Evolutionary conservation across 2,797 vertebrate genomes (phyloP), one percentile per base, ranked within the genome.

Genomic region (Chiroxiphia lanceolata): DNA sequence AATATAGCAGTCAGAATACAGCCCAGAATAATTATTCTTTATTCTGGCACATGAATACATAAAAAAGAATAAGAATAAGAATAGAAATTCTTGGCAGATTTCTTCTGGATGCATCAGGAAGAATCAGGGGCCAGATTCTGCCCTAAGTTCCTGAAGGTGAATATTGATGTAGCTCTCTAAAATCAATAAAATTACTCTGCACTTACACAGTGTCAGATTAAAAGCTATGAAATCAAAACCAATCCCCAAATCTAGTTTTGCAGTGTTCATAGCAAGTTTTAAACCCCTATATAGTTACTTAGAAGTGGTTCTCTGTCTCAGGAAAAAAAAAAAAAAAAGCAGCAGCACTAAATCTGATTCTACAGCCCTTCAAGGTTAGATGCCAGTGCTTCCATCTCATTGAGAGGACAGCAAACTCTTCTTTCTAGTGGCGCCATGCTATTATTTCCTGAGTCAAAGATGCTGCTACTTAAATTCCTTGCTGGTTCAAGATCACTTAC

Each of bases 181-280:
- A 95, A 81, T 89, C 44, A 36, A 5, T 77, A 59, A 60, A 89
- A 77, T 71, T 84, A 60, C 42, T 64, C 51, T 71, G 33, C n/a
- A 60, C 13, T 94, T 90, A 78, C 27, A 31, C 57, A 68, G 31
- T 44, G 38, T 89, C 60, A 89, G 75, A 75, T 94, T 76, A 89
- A 78, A 90, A 92, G 34, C 56, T 80, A 50, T 13, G 8, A 94
- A 87, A 85, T 92, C 83, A 93, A 94, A 96, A 60, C 67, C 40
- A 86, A 90, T 40, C 22, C 26, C 45, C 23, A 89, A 90, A 57
- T 90, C 38, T 83, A 71, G 63, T 68, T 70, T 83, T 79, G n/a
- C 75, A 59, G 38, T 33, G n/a, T 65, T 87, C 75, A 75, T 21
- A 96, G 59, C 31, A 54, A 90, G 64, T 54, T 17, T 3, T 65